Percentiles rank a stretch among this genome's conserved stretches.
phyloP scores from a whole-genome alignment of 2,888 invertebrate species.

The Deilephila elpenor region DNA sequence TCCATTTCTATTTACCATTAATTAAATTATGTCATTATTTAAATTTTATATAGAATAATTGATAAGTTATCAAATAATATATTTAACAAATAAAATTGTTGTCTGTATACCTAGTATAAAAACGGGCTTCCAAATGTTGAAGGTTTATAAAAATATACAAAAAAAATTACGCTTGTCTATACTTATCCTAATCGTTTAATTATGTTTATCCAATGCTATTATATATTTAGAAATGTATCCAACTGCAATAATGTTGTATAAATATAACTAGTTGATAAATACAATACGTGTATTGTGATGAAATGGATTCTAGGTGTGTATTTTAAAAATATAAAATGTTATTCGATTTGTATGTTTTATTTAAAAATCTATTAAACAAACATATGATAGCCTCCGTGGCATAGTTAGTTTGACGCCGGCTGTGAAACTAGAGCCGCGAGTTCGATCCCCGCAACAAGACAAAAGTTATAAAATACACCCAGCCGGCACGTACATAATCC shows the following conservation, averaged over 20 bases:
- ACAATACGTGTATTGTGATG: slow-evolving; percentile 75
- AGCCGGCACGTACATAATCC: too few relatives aligned
- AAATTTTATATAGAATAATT: slow-evolving; percentile 29
- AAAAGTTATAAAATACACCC: too few relatives aligned
- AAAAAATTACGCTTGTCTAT: slow-evolving; percentile 48
- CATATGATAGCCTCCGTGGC: too few relatives aligned
- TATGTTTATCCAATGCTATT: slow-evolving; percentile 52
- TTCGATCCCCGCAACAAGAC: too few relatives aligned
- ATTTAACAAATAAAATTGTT: slow-evolving; percentile 5
- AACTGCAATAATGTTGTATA: slow-evolving; percentile 81
- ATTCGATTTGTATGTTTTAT: slow-evolving; percentile 39
- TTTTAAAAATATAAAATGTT: slow-evolving; percentile 83
- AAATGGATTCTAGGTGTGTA: slow-evolving; percentile 81
- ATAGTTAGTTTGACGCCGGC: too few relatives aligned
- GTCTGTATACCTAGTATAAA: slow-evolving; percentile 46
- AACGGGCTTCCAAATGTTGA: slow-evolving; percentile 53
- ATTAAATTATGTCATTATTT: too few relatives aligned
- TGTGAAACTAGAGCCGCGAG: too few relatives aligned
- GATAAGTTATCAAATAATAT: not conserved
- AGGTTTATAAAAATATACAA: slow-evolving; percentile 35
- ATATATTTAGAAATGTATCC: slow-evolving; percentile 59
- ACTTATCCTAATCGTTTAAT: slow-evolving; percentile 44
- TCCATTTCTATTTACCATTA: not conserved
- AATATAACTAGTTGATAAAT: slow-evolving; percentile 54
- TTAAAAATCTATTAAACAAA: not conserved